Conservation (phyloP, 2,797 vertebrate genomes). For the Acestrorhynchus altus region DNA sequence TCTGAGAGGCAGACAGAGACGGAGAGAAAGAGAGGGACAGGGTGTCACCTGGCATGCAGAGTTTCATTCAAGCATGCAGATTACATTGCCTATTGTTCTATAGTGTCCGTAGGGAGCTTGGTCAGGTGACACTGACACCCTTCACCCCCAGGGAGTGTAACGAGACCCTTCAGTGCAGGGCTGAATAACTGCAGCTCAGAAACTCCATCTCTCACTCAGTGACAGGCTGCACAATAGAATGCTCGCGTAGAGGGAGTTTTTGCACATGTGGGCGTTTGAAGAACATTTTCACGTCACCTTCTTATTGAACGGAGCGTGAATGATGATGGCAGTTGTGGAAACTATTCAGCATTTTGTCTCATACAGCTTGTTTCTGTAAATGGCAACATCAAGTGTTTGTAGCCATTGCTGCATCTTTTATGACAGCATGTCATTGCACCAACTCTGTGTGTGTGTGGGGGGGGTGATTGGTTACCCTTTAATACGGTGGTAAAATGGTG, state of each 20-base stretch:
- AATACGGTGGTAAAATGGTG: neutral
- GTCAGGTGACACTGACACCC: conserved; percentile 16
- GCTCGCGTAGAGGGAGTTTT: no score
- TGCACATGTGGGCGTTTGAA: neutral
- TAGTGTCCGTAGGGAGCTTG: neutral
- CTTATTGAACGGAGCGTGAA: neutral
- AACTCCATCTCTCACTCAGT: neutral
- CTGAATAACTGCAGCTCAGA: conserved; percentile 17
- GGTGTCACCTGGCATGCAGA: conserved; percentile 25
- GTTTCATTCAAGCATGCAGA: conserved; percentile 12
- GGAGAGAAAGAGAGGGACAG: neutral
- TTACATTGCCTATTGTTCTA: conserved; percentile 39
- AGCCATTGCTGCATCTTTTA: neutral
- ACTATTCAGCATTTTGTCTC: neutral
- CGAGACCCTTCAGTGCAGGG: neutral
- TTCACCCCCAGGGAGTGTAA: conserved; percentile 15
- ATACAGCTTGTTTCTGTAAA: neutral
- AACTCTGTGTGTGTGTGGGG: neutral
- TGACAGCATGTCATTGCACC: neutral
- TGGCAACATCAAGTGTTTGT: neutral
- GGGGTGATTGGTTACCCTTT: neutral
- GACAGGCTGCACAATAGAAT: neutral
- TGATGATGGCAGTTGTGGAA: neutral
- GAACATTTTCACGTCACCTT: neutral
- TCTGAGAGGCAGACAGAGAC: neutral